Conservation (phyloP, 2,797 vertebrate genomes). For the Lophotriccus pileatus region DNA sequence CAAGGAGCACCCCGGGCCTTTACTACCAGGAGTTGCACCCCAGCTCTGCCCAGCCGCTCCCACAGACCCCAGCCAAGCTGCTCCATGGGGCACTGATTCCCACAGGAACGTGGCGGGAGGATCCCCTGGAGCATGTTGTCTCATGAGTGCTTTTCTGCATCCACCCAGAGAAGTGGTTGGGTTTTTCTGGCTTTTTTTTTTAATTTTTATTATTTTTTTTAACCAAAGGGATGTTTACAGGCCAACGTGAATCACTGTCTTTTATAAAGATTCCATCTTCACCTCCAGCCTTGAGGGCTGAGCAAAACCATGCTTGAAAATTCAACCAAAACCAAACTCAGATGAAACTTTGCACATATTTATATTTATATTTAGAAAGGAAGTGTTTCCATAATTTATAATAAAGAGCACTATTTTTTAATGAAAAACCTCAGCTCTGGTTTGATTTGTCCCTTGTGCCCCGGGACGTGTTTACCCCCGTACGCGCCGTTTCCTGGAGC, state of each 20-base stretch:
- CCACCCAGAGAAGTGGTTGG: conserved; percentile 60
- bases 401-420: conserved; percentile 98
- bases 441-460: not conserved
- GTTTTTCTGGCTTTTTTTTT: conserved; percentile 62
- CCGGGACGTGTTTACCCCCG: conserved; percentile 32
- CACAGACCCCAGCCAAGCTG: not conserved
- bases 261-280: conserved; percentile 89
- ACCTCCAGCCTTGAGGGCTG: conserved; percentile 79
- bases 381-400: conserved; percentile 96
- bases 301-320: conserved; percentile 86
- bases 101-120: not conserved
- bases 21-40: not conserved
- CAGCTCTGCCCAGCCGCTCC: not conserved
- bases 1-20: not conserved
- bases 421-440: conserved; percentile 74
- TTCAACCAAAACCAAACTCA: conserved; percentile 82
- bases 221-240: conserved; percentile 85
- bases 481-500: conserved; percentile 9
- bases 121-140: conserved; percentile 33
- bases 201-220: conserved; percentile 35
- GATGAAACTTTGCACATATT: conserved; percentile 96
- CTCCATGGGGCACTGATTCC: not conserved
- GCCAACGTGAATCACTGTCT: conserved; percentile 83
- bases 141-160: conserved; percentile 30
- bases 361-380: conserved; percentile 89